phyloP scores from a whole-genome alignment of 2,888 invertebrate genomes.

The Macrostomum cliftonense region DNA sequence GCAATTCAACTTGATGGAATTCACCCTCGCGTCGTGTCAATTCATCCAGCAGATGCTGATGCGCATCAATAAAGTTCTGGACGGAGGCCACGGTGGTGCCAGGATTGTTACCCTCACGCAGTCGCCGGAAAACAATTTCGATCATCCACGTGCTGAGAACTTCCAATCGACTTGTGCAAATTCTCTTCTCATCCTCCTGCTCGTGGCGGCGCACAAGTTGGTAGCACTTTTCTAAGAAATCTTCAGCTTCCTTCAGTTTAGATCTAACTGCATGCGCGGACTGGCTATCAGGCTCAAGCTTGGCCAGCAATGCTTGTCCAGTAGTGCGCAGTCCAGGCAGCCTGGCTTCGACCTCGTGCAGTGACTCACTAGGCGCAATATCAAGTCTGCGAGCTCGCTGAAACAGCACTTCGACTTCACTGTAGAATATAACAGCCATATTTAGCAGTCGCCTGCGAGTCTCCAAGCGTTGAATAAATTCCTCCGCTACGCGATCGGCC shows the following conservation, averaged over 20 bases:
- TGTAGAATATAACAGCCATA: conserved; percentile 53
- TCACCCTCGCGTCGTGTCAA: conserved; percentile 27
- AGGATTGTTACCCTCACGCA: conserved; percentile 55
- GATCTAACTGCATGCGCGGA: too few species aligned
- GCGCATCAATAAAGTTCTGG: conserved; percentile 53
- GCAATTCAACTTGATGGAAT: conserved; percentile 1
- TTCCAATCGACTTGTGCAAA: background rate
- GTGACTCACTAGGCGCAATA: background rate
- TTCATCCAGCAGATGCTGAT: conserved; percentile 54
- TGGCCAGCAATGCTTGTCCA: background rate
- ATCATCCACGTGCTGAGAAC: conserved; percentile 50
- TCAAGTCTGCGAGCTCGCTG: too few species aligned
- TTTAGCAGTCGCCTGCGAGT: conserved; percentile 50
- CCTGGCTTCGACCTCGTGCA: conserved; percentile 3
- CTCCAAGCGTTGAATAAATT: conserved; percentile 53
- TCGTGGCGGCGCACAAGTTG: background rate
- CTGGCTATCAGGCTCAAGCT: background rate
- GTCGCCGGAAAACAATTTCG: conserved; percentile 38
- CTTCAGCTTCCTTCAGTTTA: background rate
- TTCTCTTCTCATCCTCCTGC: background rate
- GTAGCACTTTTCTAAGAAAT: background rate
- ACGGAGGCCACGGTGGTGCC: conserved; percentile 44
- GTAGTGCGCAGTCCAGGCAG: background rate
- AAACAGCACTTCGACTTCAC: conserved; percentile 46
- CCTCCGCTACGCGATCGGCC: conserved; percentile 23